These are phyloP conservation scores for Abscondita cerata DNA, from an alignment of 2,888 invertebrate species.

Conservation along the genomic window DNA sequence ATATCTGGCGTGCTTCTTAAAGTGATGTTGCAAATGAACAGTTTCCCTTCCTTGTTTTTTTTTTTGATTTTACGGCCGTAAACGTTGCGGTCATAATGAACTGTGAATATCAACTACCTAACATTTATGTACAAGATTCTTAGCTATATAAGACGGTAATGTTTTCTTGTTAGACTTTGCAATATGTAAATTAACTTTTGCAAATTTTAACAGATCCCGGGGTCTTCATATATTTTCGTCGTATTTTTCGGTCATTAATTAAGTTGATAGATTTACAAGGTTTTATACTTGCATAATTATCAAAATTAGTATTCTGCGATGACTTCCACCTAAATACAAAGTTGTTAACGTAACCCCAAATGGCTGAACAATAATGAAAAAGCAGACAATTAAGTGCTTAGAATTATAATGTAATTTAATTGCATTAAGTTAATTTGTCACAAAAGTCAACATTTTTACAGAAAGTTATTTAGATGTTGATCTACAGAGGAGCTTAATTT, in stretches of 20 bases:
- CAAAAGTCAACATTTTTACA: slow-evolving; percentile 4
- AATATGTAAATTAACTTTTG: neutral
- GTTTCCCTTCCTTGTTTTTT: slow-evolving; percentile 32
- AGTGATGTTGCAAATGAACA: slow-evolving; percentile 44
- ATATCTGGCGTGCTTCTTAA: slow-evolving; percentile 48
- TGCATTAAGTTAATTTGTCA: slow-evolving; percentile 2
- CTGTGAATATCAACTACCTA: slow-evolving; percentile 46
- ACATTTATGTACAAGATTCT: slow-evolving; percentile 44
- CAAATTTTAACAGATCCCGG: neutral
- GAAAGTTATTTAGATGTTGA: slow-evolving; percentile 19
- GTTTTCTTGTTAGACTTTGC: slow-evolving; percentile 3
- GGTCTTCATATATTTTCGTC: neutral
- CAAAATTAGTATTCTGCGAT: slow-evolving; percentile 31
- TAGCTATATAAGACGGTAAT: slow-evolving; percentile 11
- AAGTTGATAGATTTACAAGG: neutral
- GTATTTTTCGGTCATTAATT: slow-evolving; percentile 21
- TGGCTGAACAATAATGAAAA: slow-evolving; percentile 22
- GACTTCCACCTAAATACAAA: slow-evolving; percentile 31
- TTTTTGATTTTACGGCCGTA: slow-evolving; percentile 36
- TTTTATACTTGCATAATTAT: slow-evolving; percentile 20
- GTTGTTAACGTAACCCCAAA: slow-evolving; percentile 20
- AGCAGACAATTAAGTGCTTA: slow-evolving; percentile 27
- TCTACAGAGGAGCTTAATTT: slow-evolving; percentile 15
- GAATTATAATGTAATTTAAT: slow-evolving; percentile 20
- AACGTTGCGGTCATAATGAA: slow-evolving; percentile 45